A percentile compares a stretch with the other conserved stretches of the same genome.
phyloP scores from a whole-genome alignment of 2,113 vertebrate genomes.

The Chrysochloris asiatica region DNA sequence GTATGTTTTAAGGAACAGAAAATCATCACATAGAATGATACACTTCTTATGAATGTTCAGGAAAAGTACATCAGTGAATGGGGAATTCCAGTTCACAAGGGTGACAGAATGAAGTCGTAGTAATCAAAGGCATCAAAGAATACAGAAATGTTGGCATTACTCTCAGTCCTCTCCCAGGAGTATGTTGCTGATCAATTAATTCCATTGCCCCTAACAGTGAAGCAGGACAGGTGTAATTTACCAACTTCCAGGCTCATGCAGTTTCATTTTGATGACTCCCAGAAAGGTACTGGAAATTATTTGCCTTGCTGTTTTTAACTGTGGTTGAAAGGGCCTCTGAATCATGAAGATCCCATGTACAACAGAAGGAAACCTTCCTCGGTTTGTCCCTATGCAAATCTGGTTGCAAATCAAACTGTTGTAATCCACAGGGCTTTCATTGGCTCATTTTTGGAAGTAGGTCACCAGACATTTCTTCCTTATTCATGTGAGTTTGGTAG shows the following conservation, averaged over 20 bases:
- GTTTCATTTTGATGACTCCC: not conserved
- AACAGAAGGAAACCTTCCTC: not conserved
- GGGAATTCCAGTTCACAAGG: not conserved
- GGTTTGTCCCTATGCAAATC: not conserved
- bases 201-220: not conserved
- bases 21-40: not conserved
- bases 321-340: not conserved
- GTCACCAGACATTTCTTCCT: not conserved
- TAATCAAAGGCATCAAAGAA: not conserved
- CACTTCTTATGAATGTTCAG: not conserved
- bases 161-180: not conserved
- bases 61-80: not conserved
- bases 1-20: not conserved
- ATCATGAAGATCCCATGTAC: not conserved
- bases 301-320: not conserved
- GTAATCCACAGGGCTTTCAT: too few relatives aligned
- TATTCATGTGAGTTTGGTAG: not conserved
- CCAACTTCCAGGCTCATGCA: not conserved
- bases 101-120: not conserved
- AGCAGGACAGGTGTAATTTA: slow-evolving; percentile 19
- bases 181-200: not conserved
- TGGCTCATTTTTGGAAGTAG: not conserved
- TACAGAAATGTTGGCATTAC: not conserved
- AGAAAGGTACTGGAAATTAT: not conserved
- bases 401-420: not conserved